Evolutionary conservation across 2,888 invertebrate species (phyloP).

Genomic region (Mimumesa dahlbomi): DNA sequence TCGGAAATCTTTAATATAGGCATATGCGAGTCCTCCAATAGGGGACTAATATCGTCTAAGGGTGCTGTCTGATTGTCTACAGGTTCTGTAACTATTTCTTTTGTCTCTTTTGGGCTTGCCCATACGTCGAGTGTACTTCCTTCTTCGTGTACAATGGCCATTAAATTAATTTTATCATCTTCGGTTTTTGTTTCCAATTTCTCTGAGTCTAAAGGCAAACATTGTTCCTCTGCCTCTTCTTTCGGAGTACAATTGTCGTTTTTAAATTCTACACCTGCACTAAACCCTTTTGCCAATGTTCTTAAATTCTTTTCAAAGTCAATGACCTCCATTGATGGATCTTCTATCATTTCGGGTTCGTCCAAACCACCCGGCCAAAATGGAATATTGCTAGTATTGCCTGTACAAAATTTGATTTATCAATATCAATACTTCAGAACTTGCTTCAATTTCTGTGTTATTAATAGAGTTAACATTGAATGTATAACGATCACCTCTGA

Average conservation of each 20-base stretch:
- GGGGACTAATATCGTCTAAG: conserved; percentile 73
- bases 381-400: conserved; percentile 88
- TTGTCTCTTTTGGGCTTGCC: conserved; percentile 44
- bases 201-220: neutral
- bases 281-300: conserved; percentile 73
- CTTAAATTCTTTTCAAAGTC: conserved; percentile 76
- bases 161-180: conserved; percentile 81
- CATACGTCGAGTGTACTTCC: conserved; percentile 82
- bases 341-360: conserved; percentile 80
- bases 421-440: neutral
- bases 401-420: conserved; percentile 49
- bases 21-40: conserved; percentile 72
- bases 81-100: conserved; percentile 24
- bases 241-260: conserved; percentile 74
- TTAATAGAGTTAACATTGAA: neutral
- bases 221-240: conserved; percentile 21
- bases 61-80: conserved; percentile 42
- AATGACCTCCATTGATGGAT: conserved; percentile 57
- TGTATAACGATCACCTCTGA: conserved; percentile 82
- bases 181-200: conserved; percentile 65
- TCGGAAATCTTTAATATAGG: conserved; percentile 87
- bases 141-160: conserved; percentile 84
- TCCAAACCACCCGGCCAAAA: conserved; percentile 94
- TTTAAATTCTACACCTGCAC: conserved; percentile 72
- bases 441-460: neutral